Evolutionary conservation across 2,888 invertebrate genomes (phyloP), one percentile per base, ranked within the genome.

Genomic region (Spilarctia lutea): DNA sequence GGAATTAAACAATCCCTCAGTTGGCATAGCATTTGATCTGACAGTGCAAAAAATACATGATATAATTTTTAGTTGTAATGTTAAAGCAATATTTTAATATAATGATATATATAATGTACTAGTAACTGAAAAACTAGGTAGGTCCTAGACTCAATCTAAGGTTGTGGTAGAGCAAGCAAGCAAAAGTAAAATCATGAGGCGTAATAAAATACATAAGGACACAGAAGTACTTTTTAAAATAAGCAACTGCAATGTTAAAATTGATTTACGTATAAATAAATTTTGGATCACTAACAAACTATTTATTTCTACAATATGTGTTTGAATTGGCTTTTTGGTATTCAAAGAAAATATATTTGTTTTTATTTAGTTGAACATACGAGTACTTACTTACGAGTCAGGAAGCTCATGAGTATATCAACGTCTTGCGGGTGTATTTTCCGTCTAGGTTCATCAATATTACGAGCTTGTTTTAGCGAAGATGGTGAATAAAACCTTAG

Each of bases 341-440:
- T 10, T 39, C 11, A 11, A 39, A 39, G 10, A 39, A 39, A 39
- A 20, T 1, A n/a, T n/a, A 30, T 8, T 45, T 16, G 3, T n/a
- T 35, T 30, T 70, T 33, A 35, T 33, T 33, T 39, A 13, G 56
- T 42, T 70, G 2, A 18, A 70, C 27, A 48, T 24, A 11, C n/a
- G n/a, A n/a, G 11, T 56, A 89, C 92, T 91, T 87, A 94, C 94
- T 87, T 89, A 45, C 87, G 83, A 33, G 84, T 83, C 30, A 94
- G 82, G 42, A 89, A 89, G 56, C 83, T 88, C 89, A 90, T 90
- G 35, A 92, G 83, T 80, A 95, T 94, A 74, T 91, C 92, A 60
- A 91, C 82, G 72, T 95, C 95, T 88, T 95, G 95, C 3, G 93
- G 94, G 82, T 95, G 95, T 24, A 88, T 84, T 82, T 87, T 89